A percentile compares a stretch with the other conserved stretches of the same genome.
These are phyloP conservation scores for Alectoris magna DNA, from an alignment of 2,797 vertebrate species.

Conservation along the genomic window DNA sequence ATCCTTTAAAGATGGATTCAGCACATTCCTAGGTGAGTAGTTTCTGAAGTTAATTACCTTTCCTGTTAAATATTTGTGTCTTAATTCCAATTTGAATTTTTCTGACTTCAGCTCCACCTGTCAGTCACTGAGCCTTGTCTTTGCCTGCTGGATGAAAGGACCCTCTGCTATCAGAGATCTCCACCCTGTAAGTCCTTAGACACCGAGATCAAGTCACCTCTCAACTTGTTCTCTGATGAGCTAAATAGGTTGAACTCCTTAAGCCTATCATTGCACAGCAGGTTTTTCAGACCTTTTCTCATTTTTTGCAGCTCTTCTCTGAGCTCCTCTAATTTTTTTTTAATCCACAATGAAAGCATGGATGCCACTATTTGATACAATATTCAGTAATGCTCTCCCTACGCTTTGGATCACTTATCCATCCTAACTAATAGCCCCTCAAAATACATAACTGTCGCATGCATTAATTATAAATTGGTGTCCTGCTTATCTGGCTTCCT, in stretches of 20 bases:
- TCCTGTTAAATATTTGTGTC: background rate
- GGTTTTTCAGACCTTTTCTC: constrained; percentile 42
- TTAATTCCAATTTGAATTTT: constrained; percentile 40
- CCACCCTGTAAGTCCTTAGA: constrained; percentile 49
- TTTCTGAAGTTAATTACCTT: constrained; percentile 57
- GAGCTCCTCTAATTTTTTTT: constrained; percentile 46
- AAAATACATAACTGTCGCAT: background rate
- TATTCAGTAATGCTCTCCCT: constrained; percentile 12
- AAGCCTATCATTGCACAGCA: constrained; percentile 61
- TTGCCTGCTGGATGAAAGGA: constrained; percentile 65
- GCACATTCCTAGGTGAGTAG: constrained; percentile 4
- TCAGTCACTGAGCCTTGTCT: constrained; percentile 24
- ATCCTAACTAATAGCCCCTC: background rate
- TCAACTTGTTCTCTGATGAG: constrained; percentile 64
- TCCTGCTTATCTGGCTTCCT: constrained; percentile 13
- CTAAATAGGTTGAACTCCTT: constrained; percentile 65
- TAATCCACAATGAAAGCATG: constrained; percentile 53
- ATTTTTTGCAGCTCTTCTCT: constrained; percentile 48
- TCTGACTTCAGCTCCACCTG: constrained; percentile 39
- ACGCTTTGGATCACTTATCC: background rate
- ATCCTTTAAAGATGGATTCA: background rate
- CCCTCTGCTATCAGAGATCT: constrained; percentile 63
- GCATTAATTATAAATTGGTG: background rate
- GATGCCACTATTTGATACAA: constrained; percentile 16
- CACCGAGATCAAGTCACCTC: constrained; percentile 58